phyloP scores from a whole-genome alignment of 2,888 invertebrate genomes.

The Camptogramma bilineatum region DNA sequence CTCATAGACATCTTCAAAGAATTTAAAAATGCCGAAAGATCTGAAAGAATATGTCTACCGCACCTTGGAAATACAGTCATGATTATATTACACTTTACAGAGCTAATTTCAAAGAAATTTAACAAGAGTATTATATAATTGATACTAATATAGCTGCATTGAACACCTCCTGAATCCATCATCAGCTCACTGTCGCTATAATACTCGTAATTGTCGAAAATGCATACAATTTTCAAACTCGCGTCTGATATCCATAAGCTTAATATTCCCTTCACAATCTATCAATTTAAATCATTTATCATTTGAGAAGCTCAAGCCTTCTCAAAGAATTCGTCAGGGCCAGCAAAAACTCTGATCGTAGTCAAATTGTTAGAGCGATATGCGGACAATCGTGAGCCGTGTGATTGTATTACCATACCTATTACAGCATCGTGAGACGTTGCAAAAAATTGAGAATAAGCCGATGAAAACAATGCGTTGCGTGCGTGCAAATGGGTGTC shows the following conservation, averaged over 20 bases:
- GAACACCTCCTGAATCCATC: no score
- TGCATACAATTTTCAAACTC: background rate
- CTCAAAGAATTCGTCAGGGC: background rate
- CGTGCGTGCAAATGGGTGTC: slow-evolving; percentile 46
- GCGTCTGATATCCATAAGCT: background rate
- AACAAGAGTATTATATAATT: no score
- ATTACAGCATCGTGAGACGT: slow-evolving; percentile 2
- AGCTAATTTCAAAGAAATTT: no score
- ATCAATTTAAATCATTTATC: background rate
- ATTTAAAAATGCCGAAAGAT: no score
- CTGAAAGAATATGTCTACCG: no score
- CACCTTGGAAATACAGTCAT: no score
- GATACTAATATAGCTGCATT: no score
- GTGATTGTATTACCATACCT: background rate
- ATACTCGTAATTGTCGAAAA: background rate
- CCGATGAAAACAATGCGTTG: slow-evolving; percentile 33
- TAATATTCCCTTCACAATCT: background rate
- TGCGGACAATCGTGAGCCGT: background rate
- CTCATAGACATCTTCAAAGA: no score
- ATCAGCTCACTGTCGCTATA: no score
- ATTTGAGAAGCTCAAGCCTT: background rate
- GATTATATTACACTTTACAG: no score
- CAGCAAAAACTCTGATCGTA: background rate
- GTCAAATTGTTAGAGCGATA: background rate
- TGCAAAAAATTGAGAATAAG: slow-evolving; percentile 5